Evolutionary conservation across 2,797 vertebrate species (phyloP).

Genomic region (Schizothorax lantsangensis): DNA sequence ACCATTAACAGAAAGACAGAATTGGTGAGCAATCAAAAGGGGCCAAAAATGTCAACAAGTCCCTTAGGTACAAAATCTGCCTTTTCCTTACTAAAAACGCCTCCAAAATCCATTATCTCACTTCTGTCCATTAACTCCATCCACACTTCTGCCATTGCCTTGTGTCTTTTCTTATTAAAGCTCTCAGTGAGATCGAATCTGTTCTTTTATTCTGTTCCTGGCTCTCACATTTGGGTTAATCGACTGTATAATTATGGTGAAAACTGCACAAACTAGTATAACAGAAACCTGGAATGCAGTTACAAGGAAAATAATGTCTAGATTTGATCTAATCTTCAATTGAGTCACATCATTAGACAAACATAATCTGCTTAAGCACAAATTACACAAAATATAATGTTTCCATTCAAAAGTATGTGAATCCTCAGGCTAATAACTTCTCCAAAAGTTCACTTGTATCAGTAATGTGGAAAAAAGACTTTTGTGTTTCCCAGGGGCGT

Average conservation of each 20-base stretch:
- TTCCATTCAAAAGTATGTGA: not conserved
- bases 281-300: not conserved
- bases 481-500: no score
- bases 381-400: not conserved
- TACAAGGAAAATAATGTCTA: not conserved
- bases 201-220: not conserved
- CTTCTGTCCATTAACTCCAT: not conserved
- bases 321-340: not conserved
- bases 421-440: not conserved
- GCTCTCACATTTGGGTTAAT: no score
- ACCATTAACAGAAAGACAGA: conserved; percentile 19
- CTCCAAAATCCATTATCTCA: conserved; percentile 17
- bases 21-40: not conserved
- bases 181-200: not conserved
- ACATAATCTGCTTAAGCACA: not conserved
- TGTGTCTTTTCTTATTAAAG: not conserved
- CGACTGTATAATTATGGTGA: not conserved
- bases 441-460: not conserved
- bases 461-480: not conserved
- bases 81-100: not conserved
- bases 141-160: not conserved
- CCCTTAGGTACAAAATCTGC: not conserved
- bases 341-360: not conserved
- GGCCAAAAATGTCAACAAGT: not conserved
- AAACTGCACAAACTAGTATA: not conserved